Evolutionary conservation across 37 sponge, comb jelly and placozoan genomes (phyloP).

Genomic region (Chondrosia reniformis): DNA sequence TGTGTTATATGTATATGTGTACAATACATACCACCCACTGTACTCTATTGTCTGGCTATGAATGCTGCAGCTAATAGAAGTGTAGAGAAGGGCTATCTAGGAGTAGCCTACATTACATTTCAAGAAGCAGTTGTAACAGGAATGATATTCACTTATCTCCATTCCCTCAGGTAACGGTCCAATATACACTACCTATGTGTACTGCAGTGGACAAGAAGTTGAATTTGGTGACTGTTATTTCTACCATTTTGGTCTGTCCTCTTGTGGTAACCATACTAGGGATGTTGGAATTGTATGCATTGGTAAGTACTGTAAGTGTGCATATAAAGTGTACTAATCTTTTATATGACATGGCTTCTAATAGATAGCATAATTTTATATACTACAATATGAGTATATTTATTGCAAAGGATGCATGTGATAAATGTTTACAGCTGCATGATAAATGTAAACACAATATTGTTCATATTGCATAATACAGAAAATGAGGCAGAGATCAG

Average conservation of each 20-base stretch:
- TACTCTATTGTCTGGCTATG: no score
- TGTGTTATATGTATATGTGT: no score
- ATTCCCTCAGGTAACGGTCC: neutral
- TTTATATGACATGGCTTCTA: no score
- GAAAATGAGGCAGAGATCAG: neutral
- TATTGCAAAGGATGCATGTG: no score
- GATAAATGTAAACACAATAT: neutral
- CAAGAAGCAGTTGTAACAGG: no score
- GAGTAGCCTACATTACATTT: no score
- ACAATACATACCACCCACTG: no score
- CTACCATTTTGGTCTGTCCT: neutral
- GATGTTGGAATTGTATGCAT: conserved; percentile 5
- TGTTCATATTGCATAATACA: neutral
- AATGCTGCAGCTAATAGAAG: no score
- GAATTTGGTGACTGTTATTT: conserved; percentile 16
- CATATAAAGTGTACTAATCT: no score
- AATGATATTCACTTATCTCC: neutral
- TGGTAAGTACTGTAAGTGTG: neutral
- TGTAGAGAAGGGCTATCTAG: no score
- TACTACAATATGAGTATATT: no score
- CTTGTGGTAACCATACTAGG: neutral
- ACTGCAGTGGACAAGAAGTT: neutral
- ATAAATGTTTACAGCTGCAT: neutral
- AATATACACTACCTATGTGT: neutral
- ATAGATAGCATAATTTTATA: no score